Evolutionary conservation across 2,888 invertebrate genomes (phyloP).

Genomic region (Acronicta alni): DNA sequence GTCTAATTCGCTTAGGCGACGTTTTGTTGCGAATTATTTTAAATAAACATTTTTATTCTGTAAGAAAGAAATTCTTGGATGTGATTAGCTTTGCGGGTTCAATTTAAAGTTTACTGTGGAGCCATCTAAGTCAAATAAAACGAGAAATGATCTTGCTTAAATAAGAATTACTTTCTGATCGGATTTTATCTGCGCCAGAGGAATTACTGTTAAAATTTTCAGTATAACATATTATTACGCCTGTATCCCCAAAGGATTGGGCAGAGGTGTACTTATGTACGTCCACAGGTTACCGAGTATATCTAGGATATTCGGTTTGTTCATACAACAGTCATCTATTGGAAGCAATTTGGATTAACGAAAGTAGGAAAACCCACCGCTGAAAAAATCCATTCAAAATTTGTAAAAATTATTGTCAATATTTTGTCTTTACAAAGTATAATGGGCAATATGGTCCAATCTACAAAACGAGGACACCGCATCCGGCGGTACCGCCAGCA

Average conservation of each 20-base stretch:
- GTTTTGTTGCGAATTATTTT: slow-evolving; percentile 64
- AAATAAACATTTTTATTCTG: slow-evolving; percentile 49
- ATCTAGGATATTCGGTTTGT: too few species aligned
- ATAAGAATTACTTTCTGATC: slow-evolving; percentile 51
- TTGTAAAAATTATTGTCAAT: slow-evolving; percentile 29
- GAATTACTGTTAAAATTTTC: slow-evolving; percentile 38
- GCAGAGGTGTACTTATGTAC: too few species aligned
- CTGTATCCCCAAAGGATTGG: too few species aligned
- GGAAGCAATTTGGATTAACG: too few species aligned
- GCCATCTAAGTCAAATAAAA: slow-evolving; percentile 47
- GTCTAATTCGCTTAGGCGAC: slow-evolving; percentile 72
- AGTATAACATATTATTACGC: not conserved
- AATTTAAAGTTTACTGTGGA: slow-evolving; percentile 37
- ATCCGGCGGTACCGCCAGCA: slow-evolving; percentile 60
- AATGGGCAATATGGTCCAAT: slow-evolving; percentile 51
- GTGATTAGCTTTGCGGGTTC: slow-evolving; percentile 51
- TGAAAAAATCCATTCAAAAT: too few species aligned
- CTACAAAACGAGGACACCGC: slow-evolving; percentile 53
- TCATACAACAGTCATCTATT: too few species aligned
- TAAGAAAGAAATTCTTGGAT: slow-evolving; percentile 34
- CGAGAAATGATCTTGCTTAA: slow-evolving; percentile 37
- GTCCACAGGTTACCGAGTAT: too few species aligned
- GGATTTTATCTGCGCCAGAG: slow-evolving; percentile 37
- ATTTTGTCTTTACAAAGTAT: slow-evolving; percentile 39
- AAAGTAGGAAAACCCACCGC: too few species aligned